Base-by-base conservation (phyloP, 2,113 vertebrate species). In the Xyliphius kryptos region DNA sequence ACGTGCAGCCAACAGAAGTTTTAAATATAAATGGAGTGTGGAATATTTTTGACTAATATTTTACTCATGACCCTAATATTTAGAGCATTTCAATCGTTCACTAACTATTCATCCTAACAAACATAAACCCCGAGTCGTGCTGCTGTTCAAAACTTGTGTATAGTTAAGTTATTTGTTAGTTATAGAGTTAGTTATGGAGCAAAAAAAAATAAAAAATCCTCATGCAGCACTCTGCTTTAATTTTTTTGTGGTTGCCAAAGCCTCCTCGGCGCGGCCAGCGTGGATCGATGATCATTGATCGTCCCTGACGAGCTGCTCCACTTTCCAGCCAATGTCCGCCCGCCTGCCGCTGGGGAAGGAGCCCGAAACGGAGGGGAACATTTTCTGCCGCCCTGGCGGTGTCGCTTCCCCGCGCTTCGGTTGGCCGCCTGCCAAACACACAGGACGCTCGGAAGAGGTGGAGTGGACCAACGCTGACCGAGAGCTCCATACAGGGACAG, bases 221-320 rank as follows among this genome's bases (percentile, higher is more conserved):
- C 43, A 56, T 55, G 51, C 64, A 57, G 44, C 46, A 37, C 36
- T 21, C 16, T 52, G 55, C 55, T 58, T 66, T 52, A 26, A 51
- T 53, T 65, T 74, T 77, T 83, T 76, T 86, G 84, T 85, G 84
- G n/a, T 87, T 86, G 69, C 83, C 78, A 85, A 87, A 88, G 80
- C 87, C 87, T 88, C 83, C 59, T 50, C 85, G 87, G 85, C 87
- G 83, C 84, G 88, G 85, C 87, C 88, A 87, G 88, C 79, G 85
- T 87, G 75, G 86, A 96, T 96, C 93, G 93, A 95, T 95, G 85
- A 89, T 84, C 92, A 95, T 94, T 93, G 92, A 95, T 94, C 90
- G 93, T 92, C 91, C 91, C 92, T 92, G 93, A 94, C 92, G 92
- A 93, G 92, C 92, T 96, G 92, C 91, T 96, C 93, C 90, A 96